These are phyloP conservation scores for Prunella strophiata DNA, from an alignment of 2,797 vertebrate genomes.

Conservation along the genomic window DNA sequence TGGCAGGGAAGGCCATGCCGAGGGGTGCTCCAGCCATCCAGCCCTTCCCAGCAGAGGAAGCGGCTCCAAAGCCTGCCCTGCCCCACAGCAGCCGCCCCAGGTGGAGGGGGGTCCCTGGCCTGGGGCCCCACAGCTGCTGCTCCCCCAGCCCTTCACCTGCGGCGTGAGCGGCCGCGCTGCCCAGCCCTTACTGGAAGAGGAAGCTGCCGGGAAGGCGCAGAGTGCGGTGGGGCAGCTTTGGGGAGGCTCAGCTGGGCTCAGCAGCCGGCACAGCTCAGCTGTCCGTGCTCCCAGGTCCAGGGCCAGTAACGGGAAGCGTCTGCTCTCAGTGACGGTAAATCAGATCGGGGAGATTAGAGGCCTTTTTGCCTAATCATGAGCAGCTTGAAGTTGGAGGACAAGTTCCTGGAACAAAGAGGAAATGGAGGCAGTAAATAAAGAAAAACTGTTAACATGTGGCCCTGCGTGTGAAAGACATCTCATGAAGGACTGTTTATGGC, in stretches of 20 bases:
- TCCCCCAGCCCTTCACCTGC: not conserved
- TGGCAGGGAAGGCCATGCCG: rapidly evolving
- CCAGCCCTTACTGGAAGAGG: slow-evolving; percentile 42
- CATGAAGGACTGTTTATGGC: slow-evolving; percentile 58
- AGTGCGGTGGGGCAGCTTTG: not conserved
- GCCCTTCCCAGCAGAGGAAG: not conserved
- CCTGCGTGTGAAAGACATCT: slow-evolving; percentile 43
- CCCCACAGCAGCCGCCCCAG: not conserved
- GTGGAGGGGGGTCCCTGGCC: not conserved
- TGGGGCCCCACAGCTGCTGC: not conserved
- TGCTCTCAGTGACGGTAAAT: slow-evolving; percentile 74
- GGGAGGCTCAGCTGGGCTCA: slow-evolving; percentile 3
- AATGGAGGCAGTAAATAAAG: slow-evolving; percentile 76
- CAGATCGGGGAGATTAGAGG: slow-evolving; percentile 78
- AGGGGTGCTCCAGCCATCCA: not conserved
- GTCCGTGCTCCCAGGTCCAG: slow-evolving; percentile 55
- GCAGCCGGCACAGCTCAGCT: slow-evolving; percentile 20
- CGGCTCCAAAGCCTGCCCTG: not conserved
- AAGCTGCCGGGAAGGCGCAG: slow-evolving; percentile 51
- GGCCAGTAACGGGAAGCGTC: slow-evolving; percentile 75
- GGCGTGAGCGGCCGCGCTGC: not conserved
- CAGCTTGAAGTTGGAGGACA: slow-evolving; percentile 73
- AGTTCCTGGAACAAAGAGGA: slow-evolving; percentile 81
- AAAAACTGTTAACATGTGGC: slow-evolving; percentile 63
- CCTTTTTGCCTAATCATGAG: slow-evolving; percentile 77